These are phyloP conservation scores for Pseudomyrmex pallidus DNA, from an alignment of 1,140 invertebrate species.

Conservation along the genomic window DNA sequence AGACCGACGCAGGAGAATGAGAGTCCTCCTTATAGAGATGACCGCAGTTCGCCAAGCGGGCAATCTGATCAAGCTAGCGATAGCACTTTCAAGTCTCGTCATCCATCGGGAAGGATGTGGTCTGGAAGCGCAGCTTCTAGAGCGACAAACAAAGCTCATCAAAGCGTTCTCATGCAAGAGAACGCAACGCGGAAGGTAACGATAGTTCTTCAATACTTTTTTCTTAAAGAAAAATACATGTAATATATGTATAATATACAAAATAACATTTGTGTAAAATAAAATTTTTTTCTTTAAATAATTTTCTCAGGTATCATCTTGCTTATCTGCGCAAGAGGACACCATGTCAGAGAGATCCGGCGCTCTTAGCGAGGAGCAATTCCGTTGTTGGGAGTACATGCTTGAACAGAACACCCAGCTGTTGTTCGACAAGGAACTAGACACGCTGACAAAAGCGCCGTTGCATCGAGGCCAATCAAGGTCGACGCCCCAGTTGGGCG, in stretches of 20 bases:
- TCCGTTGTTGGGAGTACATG: constrained; percentile 97
- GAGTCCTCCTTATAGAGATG: constrained; percentile 81
- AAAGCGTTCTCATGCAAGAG: constrained; percentile 81
- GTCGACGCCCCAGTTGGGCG: constrained; percentile 81
- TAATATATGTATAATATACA: too few species aligned
- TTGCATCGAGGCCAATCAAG: constrained; percentile 83
- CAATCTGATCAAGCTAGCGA: constrained; percentile 90
- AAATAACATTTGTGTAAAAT: too few species aligned
- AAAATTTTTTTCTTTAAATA: too few species aligned
- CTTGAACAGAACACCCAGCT: constrained; percentile 95
- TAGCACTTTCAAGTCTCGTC: constrained; percentile 85
- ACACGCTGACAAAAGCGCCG: constrained; percentile 89
- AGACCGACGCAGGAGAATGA: constrained; percentile 74
- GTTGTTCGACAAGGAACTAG: constrained; percentile 94
- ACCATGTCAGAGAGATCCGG: constrained; percentile 85
- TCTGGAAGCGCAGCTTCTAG: constrained; percentile 78
- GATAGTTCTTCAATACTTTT: background rate
- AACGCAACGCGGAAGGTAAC: constrained; percentile 76
- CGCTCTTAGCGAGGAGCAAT: constrained; percentile 92
- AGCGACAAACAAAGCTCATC: constrained; percentile 78
- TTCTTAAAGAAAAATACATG: background rate
- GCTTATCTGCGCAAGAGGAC: constrained; percentile 84
- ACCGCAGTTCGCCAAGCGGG: constrained; percentile 92
- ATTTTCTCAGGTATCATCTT: constrained; percentile 37
- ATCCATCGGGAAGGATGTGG: constrained; percentile 79